Evolutionary conservation across 2,113 vertebrate species (phyloP).

Genomic region (Hypanus sabinus): DNA sequence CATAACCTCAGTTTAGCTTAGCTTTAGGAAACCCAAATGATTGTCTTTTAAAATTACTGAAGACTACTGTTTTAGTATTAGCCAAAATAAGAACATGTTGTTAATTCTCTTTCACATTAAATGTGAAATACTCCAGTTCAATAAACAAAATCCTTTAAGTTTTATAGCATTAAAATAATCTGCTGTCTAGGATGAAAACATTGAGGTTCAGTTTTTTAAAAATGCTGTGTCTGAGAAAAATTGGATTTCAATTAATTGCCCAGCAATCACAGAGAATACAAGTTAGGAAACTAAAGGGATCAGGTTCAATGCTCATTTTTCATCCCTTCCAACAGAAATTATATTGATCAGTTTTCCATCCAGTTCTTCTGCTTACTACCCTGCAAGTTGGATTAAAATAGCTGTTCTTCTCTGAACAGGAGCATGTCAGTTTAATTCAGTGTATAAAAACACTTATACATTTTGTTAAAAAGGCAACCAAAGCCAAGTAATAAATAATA

Average conservation of each 20-base stretch:
- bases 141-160: background rate
- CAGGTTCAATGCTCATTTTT: background rate
- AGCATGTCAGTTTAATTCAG: constrained; percentile 15
- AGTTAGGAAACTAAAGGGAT: background rate
- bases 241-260: background rate
- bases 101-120: background rate
- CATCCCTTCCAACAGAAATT: background rate
- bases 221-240: background rate
- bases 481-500: constrained; percentile 27
- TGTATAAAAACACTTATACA: background rate
- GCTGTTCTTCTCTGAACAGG: background rate
- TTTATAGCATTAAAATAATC: background rate
- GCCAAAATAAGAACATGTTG: background rate
- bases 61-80: background rate
- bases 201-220: background rate
- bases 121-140: background rate
- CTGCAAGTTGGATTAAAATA: background rate
- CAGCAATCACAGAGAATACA: background rate
- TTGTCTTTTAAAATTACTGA: background rate
- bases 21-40: background rate
- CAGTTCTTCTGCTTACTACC: background rate
- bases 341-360: background rate
- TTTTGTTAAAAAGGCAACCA: background rate
- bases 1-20: background rate
- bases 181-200: background rate